Evolutionary conservation across 2,113 vertebrate species (phyloP), one percentile per base, ranked within the genome.

Genomic region (Pangasianodon gigas): DNA sequence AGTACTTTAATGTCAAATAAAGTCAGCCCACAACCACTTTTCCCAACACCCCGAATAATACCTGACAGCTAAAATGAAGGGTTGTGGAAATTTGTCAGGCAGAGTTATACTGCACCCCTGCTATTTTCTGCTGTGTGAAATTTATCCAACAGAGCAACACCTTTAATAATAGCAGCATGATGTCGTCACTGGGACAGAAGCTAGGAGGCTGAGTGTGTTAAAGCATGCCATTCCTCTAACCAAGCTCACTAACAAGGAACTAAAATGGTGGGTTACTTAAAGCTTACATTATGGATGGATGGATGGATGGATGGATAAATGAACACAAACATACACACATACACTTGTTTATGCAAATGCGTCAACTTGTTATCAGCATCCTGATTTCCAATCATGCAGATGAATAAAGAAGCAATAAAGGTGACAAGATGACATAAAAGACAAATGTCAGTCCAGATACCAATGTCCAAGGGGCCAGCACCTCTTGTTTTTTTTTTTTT

Each of bases 101-200:
- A 0, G 88, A 10, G n/a, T 56, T 86, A n/a, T 71, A 62, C 60
- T 69, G 75, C 67, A 71, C 75, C 13, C 24, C 18, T 89, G 77
- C 84, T 89, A 91, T 91, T 91, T 91, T 89, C n/a, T 52, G 54
- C 69, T 19, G 80, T 69, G 75, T 82, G 87, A 89, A 85, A 91
- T 86, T 71, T 21, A 71, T 75, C 48, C 80, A 91, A 80, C 82
- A 91, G 48, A 88, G 67, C 82, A 37, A 89, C 67, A 52, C 80
- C 85, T 87, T 89, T 91, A 91, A 89, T 84, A 79, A 89, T 87
- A 91, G 81, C 71, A 84, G 37, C 88, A 89, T 58, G 54, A 65
- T 54, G 46, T 86, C 44, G 32, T 58, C 62, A 84, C 69, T 87
- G 58, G 67, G 79, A 86, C 51, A 84, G 32, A 62, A 18, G 67